Evolutionary conservation across 2,888 invertebrate genomes (phyloP).

Genomic region (Hanleya hanleyi): DNA sequence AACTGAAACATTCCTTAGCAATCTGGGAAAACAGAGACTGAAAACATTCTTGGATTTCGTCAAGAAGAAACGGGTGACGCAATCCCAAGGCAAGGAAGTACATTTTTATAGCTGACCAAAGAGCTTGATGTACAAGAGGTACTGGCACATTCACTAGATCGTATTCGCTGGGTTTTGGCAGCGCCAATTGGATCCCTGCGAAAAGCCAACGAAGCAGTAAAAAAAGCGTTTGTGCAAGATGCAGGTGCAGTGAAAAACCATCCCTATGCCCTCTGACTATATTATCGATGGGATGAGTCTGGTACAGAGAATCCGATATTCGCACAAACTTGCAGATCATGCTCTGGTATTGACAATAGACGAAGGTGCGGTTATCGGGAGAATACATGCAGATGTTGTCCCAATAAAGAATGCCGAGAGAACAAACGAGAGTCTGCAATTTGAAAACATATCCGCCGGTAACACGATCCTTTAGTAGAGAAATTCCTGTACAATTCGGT

Average conservation of each 20-base stretch:
- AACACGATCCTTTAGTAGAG: neutral
- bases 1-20: constrained; percentile 32
- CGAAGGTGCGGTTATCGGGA: constrained; percentile 15
- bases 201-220: constrained; percentile 35
- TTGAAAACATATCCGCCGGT: neutral
- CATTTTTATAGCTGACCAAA: constrained; percentile 13
- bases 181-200: constrained; percentile 24
- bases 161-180: constrained; percentile 31
- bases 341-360: constrained; percentile 18
- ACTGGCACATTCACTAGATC: constrained; percentile 33
- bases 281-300: constrained; percentile 36
- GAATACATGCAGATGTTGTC: constrained; percentile 34
- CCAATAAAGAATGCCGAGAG: constrained; percentile 38
- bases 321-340: constrained; percentile 21
- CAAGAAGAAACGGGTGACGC: constrained; percentile 7
- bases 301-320: constrained; percentile 30
- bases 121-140: constrained; percentile 22
- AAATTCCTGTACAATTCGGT: neutral
- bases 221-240: constrained; percentile 18
- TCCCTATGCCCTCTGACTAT: constrained; percentile 23
- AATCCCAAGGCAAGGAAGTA: constrained; percentile 12
- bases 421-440: no score
- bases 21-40: constrained; percentile 33
- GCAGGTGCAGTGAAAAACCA: constrained; percentile 19
- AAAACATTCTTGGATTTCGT: constrained; percentile 26